Base-by-base conservation (phyloP, 2,888 invertebrate species). In the Tanytarsus gracilentus region DNA sequence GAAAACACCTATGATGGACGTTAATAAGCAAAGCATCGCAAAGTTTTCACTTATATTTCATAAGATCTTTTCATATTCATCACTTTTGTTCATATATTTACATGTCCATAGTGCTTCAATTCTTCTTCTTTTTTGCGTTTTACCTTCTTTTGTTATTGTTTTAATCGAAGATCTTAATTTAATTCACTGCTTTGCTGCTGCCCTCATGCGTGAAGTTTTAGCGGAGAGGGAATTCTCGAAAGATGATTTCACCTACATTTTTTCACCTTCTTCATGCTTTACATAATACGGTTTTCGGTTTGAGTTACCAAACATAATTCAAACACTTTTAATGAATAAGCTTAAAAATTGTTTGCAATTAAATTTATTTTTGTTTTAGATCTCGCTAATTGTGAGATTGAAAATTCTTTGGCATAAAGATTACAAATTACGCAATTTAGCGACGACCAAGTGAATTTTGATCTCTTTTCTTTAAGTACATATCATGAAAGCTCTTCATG, bases 141-240 rank as follows among this genome's bases (percentile, higher is more conserved):
- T 39, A 26, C 40, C 26, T 52, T 18, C 21, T 29, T 48, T 16
- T 51, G 18, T 51, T 39, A 25, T 55, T 55, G 55, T 55, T 55
- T 55, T 55, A 55, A 55, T 55, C 55, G 16, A 23, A 55, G 55
- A 55, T 55, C 27, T 55, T 55, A 25, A 55, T 55, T 55, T 55
- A 55, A 39, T 55, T 55, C 55, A 55, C 9, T 55, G 55, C 55
- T 26, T 55, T 18, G 21, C 33, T 33, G 33, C 16, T 16, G 36
- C 55, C 26, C n/a, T 55, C 55, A 55, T 21, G 39, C 55, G 18
- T 55, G 55, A 39, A 39, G 5, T 29, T 14, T 26, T 18, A 40
- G 55, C 39, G 33, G 5, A 49, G 49, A 49, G 49, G 49, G 49
- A 44, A 44, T 44, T 44, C 44, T 44, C n/a, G 27, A 23, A 25